Conservation (phyloP, 2,113 vertebrate species). For the Theristicus caerulescens region DNA sequence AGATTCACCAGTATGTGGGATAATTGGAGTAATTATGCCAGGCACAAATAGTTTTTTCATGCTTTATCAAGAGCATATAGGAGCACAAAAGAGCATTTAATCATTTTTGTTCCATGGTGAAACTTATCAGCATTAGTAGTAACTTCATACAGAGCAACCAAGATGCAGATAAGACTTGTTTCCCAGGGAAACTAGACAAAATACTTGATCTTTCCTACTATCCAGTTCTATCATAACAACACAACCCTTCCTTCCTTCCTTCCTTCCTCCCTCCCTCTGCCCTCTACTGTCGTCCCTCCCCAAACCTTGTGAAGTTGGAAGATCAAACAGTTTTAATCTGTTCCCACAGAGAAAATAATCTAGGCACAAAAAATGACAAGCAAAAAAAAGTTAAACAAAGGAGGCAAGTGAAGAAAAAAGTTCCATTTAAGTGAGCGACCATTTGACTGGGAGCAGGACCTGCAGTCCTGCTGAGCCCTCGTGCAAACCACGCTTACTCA, state of each 20-base stretch:
- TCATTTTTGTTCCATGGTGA: background rate
- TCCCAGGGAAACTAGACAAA: slow-evolving; percentile 19
- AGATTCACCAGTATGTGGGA: background rate
- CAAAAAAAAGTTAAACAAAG: background rate
- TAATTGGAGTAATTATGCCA: background rate
- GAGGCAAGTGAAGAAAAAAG: background rate
- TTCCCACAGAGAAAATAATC: slow-evolving; percentile 24
- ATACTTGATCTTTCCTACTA: slow-evolving; percentile 35
- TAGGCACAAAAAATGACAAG: background rate
- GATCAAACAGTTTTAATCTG: slow-evolving; percentile 16
- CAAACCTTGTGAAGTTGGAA: background rate
- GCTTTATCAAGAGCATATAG: slow-evolving; percentile 29
- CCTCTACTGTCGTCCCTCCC: background rate
- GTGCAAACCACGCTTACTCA: background rate
- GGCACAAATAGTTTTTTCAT: background rate
- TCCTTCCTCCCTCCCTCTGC: background rate
- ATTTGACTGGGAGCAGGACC: background rate
- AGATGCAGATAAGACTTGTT: slow-evolving; percentile 52
- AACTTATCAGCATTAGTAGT: slow-evolving; percentile 24
- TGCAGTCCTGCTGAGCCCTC: background rate
- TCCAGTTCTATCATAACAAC: slow-evolving; percentile 27
- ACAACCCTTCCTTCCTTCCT: slow-evolving; percentile 51
- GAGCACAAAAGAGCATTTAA: slow-evolving; percentile 14
- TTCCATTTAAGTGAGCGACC: background rate
- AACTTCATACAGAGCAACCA: slow-evolving; percentile 31